A percentile compares a stretch with the other conserved stretches of the same genome.
phyloP scores from a whole-genome alignment of 2,888 invertebrate genomes.

The Ornithoptera alexandrae region DNA sequence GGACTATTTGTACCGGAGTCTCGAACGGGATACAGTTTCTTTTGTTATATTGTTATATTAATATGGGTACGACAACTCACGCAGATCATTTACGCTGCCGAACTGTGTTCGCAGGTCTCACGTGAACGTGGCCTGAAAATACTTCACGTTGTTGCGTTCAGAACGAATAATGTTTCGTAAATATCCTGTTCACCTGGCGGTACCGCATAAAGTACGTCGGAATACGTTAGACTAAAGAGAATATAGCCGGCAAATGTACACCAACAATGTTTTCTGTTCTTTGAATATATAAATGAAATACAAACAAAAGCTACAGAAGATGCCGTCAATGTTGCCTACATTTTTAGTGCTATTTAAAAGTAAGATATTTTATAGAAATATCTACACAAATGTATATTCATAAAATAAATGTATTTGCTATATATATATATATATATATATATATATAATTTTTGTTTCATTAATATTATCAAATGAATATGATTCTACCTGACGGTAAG shows the following conservation, averaged over 20 bases:
- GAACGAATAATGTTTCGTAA: conserved; percentile 28
- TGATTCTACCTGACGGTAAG: no score
- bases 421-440: no score
- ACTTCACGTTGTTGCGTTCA: conserved; percentile 18
- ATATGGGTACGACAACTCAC: conserved; percentile 36
- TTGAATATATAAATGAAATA: conserved; percentile 26
- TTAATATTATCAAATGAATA: no score
- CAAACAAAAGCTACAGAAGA: conserved; percentile 16
- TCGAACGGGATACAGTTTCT: conserved; percentile 48
- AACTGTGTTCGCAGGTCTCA: conserved; percentile 32
- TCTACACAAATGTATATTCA: no score
- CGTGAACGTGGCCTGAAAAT: conserved; percentile 32
- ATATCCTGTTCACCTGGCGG: conserved; percentile 21
- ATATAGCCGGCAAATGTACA: conserved; percentile 9
- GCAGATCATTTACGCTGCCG: conserved; percentile 33
- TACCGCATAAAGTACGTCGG: conserved; percentile 22
- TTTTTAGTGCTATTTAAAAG: neutral
- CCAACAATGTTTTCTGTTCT: conserved; percentile 15
- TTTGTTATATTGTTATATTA: conserved; percentile 47
- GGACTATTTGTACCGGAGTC: conserved; percentile 47
- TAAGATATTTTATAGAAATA: neutral
- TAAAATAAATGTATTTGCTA: no score
- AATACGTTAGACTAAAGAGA: conserved; percentile 23
- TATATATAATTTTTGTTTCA: no score
- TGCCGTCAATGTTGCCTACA: conserved; percentile 15